Base-by-base conservation (phyloP, 2,888 invertebrate genomes). In the Calameuta idolon region DNA sequence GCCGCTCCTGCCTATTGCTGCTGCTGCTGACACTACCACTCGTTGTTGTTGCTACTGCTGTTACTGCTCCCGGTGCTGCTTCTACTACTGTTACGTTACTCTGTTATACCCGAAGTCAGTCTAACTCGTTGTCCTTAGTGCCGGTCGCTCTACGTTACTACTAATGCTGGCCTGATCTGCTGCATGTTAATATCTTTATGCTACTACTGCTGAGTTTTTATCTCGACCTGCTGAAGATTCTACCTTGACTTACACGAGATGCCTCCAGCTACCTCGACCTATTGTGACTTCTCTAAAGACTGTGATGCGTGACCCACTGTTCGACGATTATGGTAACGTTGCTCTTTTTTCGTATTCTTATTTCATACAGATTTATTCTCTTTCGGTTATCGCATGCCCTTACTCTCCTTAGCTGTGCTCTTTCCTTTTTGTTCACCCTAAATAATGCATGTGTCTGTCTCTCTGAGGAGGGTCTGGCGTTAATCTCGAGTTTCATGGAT, bases 281-380 rank as follows among this genome's bases (percentile, higher is more conserved):
- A 55, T 55, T 55, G 55, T 55, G 55, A 55, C 55, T 55, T 55
- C 55, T 55, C 23, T 55, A 12, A 31, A 71, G 31, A 33, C 85
- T 89, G 87, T 89, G 89, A 90, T 90, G 90, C 88, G 83, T 82
- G 84, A 84, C 84, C 84, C 83, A 84, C 83, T 81, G 86, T 85
- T 84, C 82, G 83, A 82, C 81, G 86, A 89, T 88, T 89, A 90
- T 89, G 89, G 89, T 89, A 86, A 88, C 55, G 55, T 55, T 55
- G 9, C 55, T 23, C 79, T 81, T 33, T 33, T 33, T 69, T 76
- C 74, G 33, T 55, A 33, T 69, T 69, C 73, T 40, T 33, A 68
- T 73, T 75, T 23, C 4, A 35, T 34, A 33, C 12, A 12, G 12
- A 34, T 12, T 12, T 34, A 1, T 31, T 12, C 31, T 31, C 9